Evolutionary conservation across 2,797 vertebrate genomes (phyloP).

Genomic region (Chaetodon trifasciatus): DNA sequence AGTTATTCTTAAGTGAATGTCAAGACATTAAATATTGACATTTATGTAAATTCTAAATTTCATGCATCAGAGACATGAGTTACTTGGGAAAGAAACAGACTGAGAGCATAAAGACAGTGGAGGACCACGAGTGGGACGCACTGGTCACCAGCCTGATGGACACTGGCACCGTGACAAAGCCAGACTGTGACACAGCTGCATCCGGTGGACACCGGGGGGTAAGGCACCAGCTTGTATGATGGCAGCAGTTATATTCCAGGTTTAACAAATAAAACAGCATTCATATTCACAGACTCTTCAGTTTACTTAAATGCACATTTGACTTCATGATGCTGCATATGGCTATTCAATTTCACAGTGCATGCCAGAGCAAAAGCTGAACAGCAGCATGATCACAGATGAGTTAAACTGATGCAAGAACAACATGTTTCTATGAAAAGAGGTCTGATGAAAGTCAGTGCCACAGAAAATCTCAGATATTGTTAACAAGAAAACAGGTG

Average conservation of each 20-base stretch:
- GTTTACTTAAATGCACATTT: constrained; percentile 16
- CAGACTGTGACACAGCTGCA: neutral
- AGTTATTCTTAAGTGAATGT: neutral
- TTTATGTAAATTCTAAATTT: neutral
- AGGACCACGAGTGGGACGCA: neutral
- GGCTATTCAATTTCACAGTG: constrained; percentile 40
- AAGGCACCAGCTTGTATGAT: constrained; percentile 28
- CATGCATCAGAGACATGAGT: neutral
- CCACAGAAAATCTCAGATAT: neutral
- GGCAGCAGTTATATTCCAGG: neutral
- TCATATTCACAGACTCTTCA: constrained; percentile 10
- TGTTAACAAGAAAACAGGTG: neutral
- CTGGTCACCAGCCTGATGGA: neutral
- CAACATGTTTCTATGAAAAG: neutral
- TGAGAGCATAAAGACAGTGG: neutral
- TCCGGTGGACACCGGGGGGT: neutral
- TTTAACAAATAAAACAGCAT: neutral
- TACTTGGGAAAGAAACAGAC: neutral
- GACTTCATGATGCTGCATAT: constrained; percentile 10
- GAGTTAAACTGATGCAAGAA: neutral
- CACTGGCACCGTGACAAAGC: too few species aligned
- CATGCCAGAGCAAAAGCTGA: neutral
- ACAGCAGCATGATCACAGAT: constrained; percentile 3
- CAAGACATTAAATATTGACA: neutral
- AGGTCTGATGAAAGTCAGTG: neutral